Evolutionary conservation across 2,113 vertebrate genomes (phyloP).

Genomic region (Megaceryle torquata): DNA sequence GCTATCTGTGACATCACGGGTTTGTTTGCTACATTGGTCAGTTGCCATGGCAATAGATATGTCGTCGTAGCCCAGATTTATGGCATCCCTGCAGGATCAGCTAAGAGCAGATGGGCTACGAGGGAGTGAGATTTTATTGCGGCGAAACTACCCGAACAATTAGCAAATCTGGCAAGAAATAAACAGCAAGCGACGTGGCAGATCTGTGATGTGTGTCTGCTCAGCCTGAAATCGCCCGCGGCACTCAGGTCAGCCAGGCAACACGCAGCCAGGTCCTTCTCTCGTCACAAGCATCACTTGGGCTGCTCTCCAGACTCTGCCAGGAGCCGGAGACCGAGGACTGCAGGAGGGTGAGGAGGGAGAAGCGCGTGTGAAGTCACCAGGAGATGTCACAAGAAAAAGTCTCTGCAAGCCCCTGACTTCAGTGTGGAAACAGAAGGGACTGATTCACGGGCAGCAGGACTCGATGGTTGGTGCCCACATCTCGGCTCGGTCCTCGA

Average conservation of each 20-base stretch:
- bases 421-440: too few species aligned
- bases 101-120: conserved; percentile 64
- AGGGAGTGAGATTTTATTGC: conserved; percentile 66
- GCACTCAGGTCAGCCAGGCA: background rate
- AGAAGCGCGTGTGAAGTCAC: background rate
- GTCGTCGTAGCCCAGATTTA: conserved; percentile 55
- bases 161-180: conserved; percentile 57
- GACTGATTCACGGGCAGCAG: too few species aligned
- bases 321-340: background rate
- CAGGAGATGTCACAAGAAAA: too few species aligned
- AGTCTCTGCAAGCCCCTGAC: too few species aligned
- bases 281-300: background rate
- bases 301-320: background rate
- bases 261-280: background rate
- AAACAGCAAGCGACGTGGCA: conserved; percentile 25
- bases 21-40: conserved; percentile 51
- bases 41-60: conserved; percentile 60
- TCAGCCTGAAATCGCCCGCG: background rate
- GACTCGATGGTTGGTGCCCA: too few species aligned
- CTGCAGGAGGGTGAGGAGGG: background rate
- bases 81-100: conserved; percentile 60
- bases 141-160: conserved; percentile 43
- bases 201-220: background rate
- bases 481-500: too few species aligned
- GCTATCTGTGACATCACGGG: conserved; percentile 25